Percentiles rank a stretch among this genome's conserved stretches.
These are phyloP conservation scores for Drosophila anomalipes DNA, from an alignment of 2,888 invertebrate species.

Conservation along the genomic window DNA sequence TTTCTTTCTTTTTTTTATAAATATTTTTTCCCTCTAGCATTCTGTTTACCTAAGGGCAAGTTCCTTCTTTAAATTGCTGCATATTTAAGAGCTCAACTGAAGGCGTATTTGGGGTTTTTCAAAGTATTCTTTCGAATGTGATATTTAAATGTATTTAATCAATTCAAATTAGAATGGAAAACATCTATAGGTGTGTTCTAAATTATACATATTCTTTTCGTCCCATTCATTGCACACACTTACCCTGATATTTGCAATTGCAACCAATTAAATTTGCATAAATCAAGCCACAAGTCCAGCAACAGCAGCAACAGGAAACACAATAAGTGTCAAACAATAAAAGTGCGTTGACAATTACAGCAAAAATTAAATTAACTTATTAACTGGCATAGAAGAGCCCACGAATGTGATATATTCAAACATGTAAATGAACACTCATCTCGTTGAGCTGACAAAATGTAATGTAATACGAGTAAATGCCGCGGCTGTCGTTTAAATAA, in stretches of 20 bases:
- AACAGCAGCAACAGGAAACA: constrained; percentile 22
- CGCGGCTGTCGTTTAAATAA: constrained; percentile 68
- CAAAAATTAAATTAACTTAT: constrained; percentile 81
- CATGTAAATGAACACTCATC: constrained; percentile 49
- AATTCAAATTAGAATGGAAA: background rate
- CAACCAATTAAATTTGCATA: constrained; percentile 78
- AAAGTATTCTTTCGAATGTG: background rate
- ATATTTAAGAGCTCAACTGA: background rate
- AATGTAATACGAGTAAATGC: constrained; percentile 74
- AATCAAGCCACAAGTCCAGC: constrained; percentile 48
- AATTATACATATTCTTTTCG: background rate
- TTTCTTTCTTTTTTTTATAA: constrained; percentile 27
- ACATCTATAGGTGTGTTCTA: background rate
- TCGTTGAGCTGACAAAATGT: constrained; percentile 65
- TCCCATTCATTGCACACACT: background rate
- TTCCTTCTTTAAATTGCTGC: constrained; percentile 26
- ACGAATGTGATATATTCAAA: constrained; percentile 42
- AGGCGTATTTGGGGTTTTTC: background rate
- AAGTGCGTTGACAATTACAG: constrained; percentile 80
- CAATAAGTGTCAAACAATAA: constrained; percentile 73
- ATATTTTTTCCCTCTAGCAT: constrained; percentile 26
- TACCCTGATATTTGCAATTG: constrained; percentile 44
- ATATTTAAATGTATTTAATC: background rate
- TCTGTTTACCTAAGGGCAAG: constrained; percentile 26
- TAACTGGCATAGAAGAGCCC: constrained; percentile 50